Evolutionary conservation across 2,113 vertebrate species (phyloP).

Genomic region (Oenanthe oenanthe): DNA sequence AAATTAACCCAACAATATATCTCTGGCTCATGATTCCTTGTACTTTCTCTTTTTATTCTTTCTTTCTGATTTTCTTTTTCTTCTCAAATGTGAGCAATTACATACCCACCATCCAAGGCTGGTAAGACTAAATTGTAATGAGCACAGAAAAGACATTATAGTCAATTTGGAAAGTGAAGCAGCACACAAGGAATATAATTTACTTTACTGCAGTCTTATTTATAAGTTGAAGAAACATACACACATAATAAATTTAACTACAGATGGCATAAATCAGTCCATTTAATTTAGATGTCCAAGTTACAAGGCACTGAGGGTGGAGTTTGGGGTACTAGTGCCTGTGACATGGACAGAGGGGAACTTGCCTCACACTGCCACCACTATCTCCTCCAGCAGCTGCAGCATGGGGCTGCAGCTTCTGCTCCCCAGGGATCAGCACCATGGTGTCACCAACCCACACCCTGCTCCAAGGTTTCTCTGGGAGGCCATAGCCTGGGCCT

Average conservation of each 20-base stretch:
- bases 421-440: not conserved
- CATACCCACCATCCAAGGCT: not conserved
- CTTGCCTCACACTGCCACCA: not conserved
- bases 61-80: not conserved
- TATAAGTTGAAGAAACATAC: not conserved
- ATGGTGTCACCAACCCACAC: rapidly evolving
- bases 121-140: not conserved
- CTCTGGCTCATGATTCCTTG: not conserved
- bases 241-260: not conserved
- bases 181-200: not conserved
- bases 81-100: not conserved
- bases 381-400: not conserved
- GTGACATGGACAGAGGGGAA: rapidly evolving
- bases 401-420: rapidly evolving
- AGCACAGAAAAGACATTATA: not conserved
- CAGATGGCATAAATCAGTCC: not conserved
- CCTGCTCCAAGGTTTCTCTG: not conserved
- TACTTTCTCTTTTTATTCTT: not conserved
- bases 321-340: not conserved
- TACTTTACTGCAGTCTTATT: not conserved
- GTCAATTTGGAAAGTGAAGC: not conserved
- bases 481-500: not conserved
- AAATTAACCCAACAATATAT: not conserved
- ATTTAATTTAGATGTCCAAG: not conserved
- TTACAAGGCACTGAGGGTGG: not conserved